A percentile compares a stretch with the other conserved stretches of the same genome.
Conservation (phyloP, 1,140 invertebrate genomes). For the Scaptomyza pallida region DNA sequence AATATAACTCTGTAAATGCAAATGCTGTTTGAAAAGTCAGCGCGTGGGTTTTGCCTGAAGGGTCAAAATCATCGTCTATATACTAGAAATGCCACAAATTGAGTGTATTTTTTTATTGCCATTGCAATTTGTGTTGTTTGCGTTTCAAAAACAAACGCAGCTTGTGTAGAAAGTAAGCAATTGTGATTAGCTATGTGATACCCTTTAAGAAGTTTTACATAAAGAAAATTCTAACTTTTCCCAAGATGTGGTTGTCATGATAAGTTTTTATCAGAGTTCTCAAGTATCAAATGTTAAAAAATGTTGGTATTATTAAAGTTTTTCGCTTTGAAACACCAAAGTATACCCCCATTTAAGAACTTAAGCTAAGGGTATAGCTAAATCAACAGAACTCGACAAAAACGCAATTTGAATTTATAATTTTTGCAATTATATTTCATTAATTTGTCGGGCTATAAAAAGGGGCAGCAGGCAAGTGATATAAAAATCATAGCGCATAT, state of each 20-base stretch:
- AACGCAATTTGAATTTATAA: constrained; percentile 81
- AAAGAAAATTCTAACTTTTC: too few species aligned
- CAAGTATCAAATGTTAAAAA: not conserved
- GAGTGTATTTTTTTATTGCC: constrained; percentile 31
- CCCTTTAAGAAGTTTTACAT: constrained; percentile 3
- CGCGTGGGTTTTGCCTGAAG: constrained; percentile 45
- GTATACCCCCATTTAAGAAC: too few species aligned
- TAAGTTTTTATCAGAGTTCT: not conserved
- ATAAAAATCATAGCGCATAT: constrained; percentile 77
- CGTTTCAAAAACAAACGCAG: constrained; percentile 22
- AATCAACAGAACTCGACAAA: constrained; percentile 36
- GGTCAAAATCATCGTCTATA: constrained; percentile 8
- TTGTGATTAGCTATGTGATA: not conserved
- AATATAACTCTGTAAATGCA: constrained; percentile 38
- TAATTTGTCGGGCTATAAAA: constrained; percentile 70
- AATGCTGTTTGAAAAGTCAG: constrained; percentile 1
- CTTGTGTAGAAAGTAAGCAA: constrained; percentile 12
- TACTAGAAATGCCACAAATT: constrained; percentile 23
- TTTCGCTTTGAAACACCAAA: too few species aligned
- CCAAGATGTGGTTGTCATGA: too few species aligned
- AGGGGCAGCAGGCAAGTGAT: constrained; percentile 61
- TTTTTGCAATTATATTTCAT: constrained; percentile 81
- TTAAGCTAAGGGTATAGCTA: constrained; percentile 15
- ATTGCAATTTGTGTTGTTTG: constrained; percentile 37
- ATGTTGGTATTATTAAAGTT: not conserved